Conservation (phyloP, 1,140 invertebrate genomes). For the Drosophila chauvacae region DNA sequence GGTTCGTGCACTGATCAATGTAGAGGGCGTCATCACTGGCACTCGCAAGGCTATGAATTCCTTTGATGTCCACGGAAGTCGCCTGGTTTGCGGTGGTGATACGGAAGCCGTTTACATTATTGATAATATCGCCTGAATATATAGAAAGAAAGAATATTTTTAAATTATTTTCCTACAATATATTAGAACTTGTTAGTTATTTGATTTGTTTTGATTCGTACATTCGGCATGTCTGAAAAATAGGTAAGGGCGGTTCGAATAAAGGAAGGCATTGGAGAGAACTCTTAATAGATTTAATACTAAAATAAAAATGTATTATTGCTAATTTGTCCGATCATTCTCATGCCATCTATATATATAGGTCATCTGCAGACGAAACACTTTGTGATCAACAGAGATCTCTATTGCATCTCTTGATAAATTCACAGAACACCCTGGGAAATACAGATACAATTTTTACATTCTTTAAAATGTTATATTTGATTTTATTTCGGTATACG, state of each 20-base stretch:
- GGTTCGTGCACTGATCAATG: constrained; percentile 89
- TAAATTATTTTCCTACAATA: constrained; percentile 8
- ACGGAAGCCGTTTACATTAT: constrained; percentile 93
- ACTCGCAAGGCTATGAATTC: constrained; percentile 91
- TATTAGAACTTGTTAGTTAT: constrained; percentile 6
- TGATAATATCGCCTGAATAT: constrained; percentile 85
- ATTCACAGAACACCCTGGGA: neutral
- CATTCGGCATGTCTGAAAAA: neutral
- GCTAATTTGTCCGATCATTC: no score
- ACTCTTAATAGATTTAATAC: no score
- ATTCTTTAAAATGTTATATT: constrained; percentile 30
- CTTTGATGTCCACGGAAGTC: constrained; percentile 90
- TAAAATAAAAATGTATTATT: no score
- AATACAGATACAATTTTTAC: neutral
- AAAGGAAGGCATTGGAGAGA: neutral
- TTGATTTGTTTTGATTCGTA: neutral
- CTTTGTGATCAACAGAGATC: neutral
- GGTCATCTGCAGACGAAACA: neutral
- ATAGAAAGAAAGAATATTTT: neutral
- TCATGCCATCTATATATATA: no score
- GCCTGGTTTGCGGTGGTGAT: constrained; percentile 91
- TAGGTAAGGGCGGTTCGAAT: neutral
- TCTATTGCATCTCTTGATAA: neutral
- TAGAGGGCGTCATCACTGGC: constrained; percentile 89
- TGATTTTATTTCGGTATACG: constrained; percentile 60